Conservation (phyloP, 2,113 vertebrate species). For the Onychorhynchus coronatus region DNA sequence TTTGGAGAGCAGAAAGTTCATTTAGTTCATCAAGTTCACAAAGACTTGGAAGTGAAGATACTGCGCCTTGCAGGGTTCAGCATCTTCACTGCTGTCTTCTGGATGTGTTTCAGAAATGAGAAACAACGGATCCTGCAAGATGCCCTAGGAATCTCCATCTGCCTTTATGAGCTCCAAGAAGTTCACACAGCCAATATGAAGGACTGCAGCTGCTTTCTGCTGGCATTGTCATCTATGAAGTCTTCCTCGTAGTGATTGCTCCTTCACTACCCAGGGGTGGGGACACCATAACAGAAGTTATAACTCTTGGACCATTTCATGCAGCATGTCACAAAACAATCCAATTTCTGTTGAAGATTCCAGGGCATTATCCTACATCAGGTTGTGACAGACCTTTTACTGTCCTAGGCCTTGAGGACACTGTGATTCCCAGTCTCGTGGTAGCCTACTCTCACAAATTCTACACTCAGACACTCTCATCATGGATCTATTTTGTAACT, state of each 20-base stretch:
- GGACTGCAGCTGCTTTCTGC: slow-evolving; percentile 79
- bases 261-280: slow-evolving; percentile 80
- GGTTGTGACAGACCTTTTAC: slow-evolving; percentile 80
- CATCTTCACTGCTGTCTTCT: not conserved
- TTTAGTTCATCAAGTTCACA: not conserved
- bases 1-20: not conserved
- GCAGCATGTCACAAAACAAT: slow-evolving; percentile 78
- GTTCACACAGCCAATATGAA: slow-evolving; percentile 25
- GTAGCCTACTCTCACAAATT: slow-evolving; percentile 84
- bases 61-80: slow-evolving; percentile 29
- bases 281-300: slow-evolving; percentile 81
- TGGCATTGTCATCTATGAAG: slow-evolving; percentile 78
- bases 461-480: slow-evolving; percentile 76
- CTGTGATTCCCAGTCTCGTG: slow-evolving; percentile 81
- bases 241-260: slow-evolving; percentile 80
- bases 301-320: slow-evolving; percentile 75
- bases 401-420: slow-evolving; percentile 81
- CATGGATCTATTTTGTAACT: slow-evolving; percentile 80
- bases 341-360: slow-evolving; percentile 84
- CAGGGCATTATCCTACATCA: slow-evolving; percentile 73
- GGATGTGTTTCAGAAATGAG: slow-evolving; percentile 43
- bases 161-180: slow-evolving; percentile 38
- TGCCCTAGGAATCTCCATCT: slow-evolving; percentile 35
- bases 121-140: slow-evolving; percentile 49
- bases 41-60: not conserved